Base-by-base conservation (phyloP, 2,113 vertebrate species). In the Penelope pileata region DNA sequence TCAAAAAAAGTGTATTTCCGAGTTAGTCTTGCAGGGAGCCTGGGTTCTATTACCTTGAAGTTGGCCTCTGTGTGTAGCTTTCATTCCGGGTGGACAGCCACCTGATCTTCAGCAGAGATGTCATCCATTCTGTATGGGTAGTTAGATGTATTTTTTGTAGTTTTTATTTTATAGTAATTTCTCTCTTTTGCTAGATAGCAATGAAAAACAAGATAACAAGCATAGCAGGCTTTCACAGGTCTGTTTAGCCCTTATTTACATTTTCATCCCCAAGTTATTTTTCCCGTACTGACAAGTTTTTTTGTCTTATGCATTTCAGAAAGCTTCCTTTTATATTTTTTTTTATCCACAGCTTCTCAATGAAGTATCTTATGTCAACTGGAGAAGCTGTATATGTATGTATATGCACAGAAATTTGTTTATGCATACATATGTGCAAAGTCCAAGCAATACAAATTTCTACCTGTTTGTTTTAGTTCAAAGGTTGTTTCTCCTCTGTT, bases 311-410 rank as follows among this genome's bases (percentile, higher is more conserved):
- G 40, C 21, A 32, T 51, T 67, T 40, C 40, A 53, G 24, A 19
- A 91, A 86, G 73, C 59, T 87, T 84, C n/a, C 53, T 58, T 79
- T 69, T 50, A 22, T 78, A 62, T 79, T 85, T 66, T 63, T 76
- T 88, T 79, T 85, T 85, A 62, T 54, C 11, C 32, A 0, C 22
- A 45, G 80, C 56, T 84, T 76, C 75, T 80, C 59, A 26, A 47
- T 56, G 42, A 42, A 88, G 82, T 38, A 10, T 80, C 78, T 92
- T 50, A 69, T 75, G 93, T 92, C 89, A 89, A 16, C 67, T 45
- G 67, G 50, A 86, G 89, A 91, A 82, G 92, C 88, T 91, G 86
- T 92, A 92, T 94, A 91, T 93, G 30, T 83, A 69, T 72, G 47
- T 82, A 36, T 69, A 30, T 95, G 38, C 85, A 93, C 85, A 96